Conservation (phyloP, 2,113 vertebrate species). For the Acinonyx jubatus region DNA sequence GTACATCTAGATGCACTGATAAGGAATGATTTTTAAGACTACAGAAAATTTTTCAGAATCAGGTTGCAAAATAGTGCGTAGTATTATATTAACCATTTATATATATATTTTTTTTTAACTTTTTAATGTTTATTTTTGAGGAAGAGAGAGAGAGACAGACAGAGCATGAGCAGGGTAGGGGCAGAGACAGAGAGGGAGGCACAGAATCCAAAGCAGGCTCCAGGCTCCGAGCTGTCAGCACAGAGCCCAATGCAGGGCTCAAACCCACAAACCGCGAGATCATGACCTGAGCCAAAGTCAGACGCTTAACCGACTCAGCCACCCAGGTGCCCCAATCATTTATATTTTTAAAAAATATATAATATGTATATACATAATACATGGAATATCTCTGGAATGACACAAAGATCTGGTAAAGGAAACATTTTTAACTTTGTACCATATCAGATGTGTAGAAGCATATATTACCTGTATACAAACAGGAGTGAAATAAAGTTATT, state of each 20-base stretch:
- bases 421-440: background rate
- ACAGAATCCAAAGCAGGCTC: background rate
- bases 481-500: background rate
- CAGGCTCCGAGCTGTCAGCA: background rate
- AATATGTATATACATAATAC: too few relatives aligned
- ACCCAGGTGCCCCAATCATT: background rate
- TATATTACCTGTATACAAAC: background rate
- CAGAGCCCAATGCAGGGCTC: fast-evolving
- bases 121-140: background rate
- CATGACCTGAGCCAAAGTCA: background rate
- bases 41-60: background rate
- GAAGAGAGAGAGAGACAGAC: background rate
- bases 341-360: background rate
- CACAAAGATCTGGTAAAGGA: background rate
- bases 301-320: background rate
- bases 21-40: background rate
- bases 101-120: background rate
- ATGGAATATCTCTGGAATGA: background rate
- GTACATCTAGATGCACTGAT: background rate
- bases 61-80: background rate
- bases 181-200: background rate
- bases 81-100: background rate
- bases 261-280: background rate
- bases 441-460: background rate
- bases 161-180: background rate